Base-by-base conservation (phyloP, 2,888 invertebrate genomes). In the Morinoia aosen region DNA sequence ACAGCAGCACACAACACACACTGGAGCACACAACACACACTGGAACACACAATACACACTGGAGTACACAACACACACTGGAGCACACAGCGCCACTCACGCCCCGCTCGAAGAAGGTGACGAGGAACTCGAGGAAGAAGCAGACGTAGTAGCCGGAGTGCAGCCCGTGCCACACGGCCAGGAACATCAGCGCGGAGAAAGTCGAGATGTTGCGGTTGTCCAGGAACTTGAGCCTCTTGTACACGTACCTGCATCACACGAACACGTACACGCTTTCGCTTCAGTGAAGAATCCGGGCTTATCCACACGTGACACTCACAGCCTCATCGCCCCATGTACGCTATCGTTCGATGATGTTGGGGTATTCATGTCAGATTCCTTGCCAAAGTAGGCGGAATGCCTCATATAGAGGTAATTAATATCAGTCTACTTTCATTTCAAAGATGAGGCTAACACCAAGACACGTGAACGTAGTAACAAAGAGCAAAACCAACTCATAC, bases 101-200 rank as follows among this genome's bases (percentile, higher is more conserved):
- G 95, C 96, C 96, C 97, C 98, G 98, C 97, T 99, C 99, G 97
- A 98, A 98, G 96, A 98, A 98, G 97, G 99, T 98, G 64, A 99
- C 98, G 64, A 98, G 97, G 97, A 99, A 99, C 97, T 99, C 99
- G 97, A 99, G 98, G 96, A 98, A 98, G 98, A 99, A 99, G 94
- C 98, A 98, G 97, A 98, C 97, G 97, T 99, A 99, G 97, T 99
- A 99, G 0, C 99, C 99, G 19, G 98, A 98, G 97, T 99, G 98
- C 95, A 99, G 98, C 25, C 99, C 99, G 97, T 99, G 99, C 99
- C 99, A 99, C 0, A 99, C 97, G 0, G 99, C 99, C 88, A 99
- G 98, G 97, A 99, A 99, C 0, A 98, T 96, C 90, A 99, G 97
- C 0, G 99, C 98, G 0, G 98, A 98, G 0, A 98, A 97, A 97